Evolutionary conservation across 2,888 invertebrate genomes (phyloP), one percentile per base, ranked within the genome.

Genomic region (Hetaerina titia): DNA sequence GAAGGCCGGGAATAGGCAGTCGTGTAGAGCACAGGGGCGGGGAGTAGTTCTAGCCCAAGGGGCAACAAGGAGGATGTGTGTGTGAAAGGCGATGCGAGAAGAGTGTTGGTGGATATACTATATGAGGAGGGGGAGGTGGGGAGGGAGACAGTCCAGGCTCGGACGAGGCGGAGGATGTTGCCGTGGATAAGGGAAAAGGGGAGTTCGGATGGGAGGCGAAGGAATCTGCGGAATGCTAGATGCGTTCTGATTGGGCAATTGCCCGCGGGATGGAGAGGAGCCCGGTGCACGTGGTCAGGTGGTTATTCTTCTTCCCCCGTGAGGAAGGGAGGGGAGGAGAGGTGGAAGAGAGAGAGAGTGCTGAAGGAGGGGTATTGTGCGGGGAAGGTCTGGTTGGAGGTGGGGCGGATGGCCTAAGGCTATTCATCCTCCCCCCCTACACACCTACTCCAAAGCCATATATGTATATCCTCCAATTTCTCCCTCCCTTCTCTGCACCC

Each of bases 141-240:
- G n/a, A 45, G 63, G 45, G 90, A 64, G 64, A 64, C 31, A 6
- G 63, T 90, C 45, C 90, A 58, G 31, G 81, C 81, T 22, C 31
- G 31, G 31, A 81, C 31, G 31, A 56, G 45, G 90, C 19, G 45
- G 31, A 90, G 90, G 64, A 64, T 90, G 90, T 90, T 19, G 63
- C 58, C 90, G 64, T 64, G 63, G 60, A 90, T 56, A 58, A 58
- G 25, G 45, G 45, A 56, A 45, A 45, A 69, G 58, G 31, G 64
- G 64, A 81, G 81, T 81, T 81, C 31, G 90, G 64, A 90, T 45
- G 90, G 90, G 64, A 64, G 90, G 63, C 64, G 56, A 45, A 45
- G 90, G 90, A 64, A 90, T 90, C 90, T 64, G 90, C 90, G 90
- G 90, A 90, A 90, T 90, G 90, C 64, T 90, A 90, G 90, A 90